Conservation (phyloP, 2,888 invertebrate genomes). For the Ormyrus nitidulus region DNA sequence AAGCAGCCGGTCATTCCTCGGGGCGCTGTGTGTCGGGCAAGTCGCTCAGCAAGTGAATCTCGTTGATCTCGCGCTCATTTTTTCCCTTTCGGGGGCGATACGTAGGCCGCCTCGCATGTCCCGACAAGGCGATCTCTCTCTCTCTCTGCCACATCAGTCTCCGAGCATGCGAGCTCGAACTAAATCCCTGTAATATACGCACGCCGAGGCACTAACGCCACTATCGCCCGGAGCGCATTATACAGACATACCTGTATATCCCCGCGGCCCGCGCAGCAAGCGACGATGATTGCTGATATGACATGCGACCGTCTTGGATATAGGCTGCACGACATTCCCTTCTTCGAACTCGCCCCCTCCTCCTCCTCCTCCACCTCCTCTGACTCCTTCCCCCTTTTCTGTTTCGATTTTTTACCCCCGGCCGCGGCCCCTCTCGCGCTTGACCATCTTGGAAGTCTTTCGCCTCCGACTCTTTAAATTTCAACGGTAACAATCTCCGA, state of each 20-base stretch:
- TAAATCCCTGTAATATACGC: slow-evolving; percentile 72
- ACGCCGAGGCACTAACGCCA: slow-evolving; percentile 62
- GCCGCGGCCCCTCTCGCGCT: background rate
- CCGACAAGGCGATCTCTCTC: slow-evolving; percentile 74
- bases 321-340: slow-evolving; percentile 70
- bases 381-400: background rate
- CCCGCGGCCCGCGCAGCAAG: slow-evolving; percentile 55
- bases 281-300: slow-evolving; percentile 75
- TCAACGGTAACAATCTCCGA: slow-evolving; percentile 11
- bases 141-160: slow-evolving; percentile 72
- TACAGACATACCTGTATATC: slow-evolving; percentile 73
- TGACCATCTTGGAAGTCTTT: background rate
- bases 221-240: slow-evolving; percentile 70
- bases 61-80: slow-evolving; percentile 55
- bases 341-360: slow-evolving; percentile 36
- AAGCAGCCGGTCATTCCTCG: background rate
- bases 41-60: slow-evolving; percentile 52
- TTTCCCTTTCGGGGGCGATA: slow-evolving; percentile 50
- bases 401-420: slow-evolving; percentile 21
- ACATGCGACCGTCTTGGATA: slow-evolving; percentile 75
- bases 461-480: background rate
- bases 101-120: slow-evolving; percentile 69
- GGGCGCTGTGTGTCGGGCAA: slow-evolving; percentile 13
- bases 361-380: background rate
- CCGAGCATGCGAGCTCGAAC: slow-evolving; percentile 73